phyloP scores from a whole-genome alignment of 2,113 vertebrate species.

The Pygoscelis antarcticus region DNA sequence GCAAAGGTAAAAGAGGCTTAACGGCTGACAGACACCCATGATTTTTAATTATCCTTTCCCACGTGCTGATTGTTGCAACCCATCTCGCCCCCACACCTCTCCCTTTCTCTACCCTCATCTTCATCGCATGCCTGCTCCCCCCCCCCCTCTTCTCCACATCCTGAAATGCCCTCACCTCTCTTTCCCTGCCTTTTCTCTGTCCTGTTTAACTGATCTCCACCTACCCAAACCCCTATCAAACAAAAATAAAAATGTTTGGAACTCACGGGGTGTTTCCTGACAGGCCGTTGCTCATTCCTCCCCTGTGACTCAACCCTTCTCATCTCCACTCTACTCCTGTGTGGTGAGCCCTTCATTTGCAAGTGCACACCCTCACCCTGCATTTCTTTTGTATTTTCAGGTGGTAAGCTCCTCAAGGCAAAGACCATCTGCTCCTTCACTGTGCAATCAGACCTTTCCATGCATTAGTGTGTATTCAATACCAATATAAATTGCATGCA shows the following conservation, averaged over 20 bases:
- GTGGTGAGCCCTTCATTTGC: neutral
- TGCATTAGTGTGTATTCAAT: neutral
- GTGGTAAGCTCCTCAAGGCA: neutral
- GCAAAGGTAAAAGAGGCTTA: slow-evolving; percentile 28
- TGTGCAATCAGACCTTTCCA: neutral
- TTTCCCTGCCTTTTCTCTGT: neutral
- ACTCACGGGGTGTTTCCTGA: slow-evolving; percentile 34
- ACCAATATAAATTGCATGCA: neutral
- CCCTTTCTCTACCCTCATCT: neutral
- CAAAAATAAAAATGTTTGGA: slow-evolving; percentile 52
- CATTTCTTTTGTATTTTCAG: neutral
- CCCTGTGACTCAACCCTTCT: slow-evolving; percentile 2
- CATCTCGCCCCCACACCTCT: neutral
- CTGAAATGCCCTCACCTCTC: neutral
- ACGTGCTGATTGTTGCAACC: neutral
- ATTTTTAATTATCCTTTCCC: slow-evolving; percentile 53
- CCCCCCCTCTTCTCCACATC: neutral
- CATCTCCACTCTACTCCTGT: neutral
- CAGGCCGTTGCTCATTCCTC: slow-evolving; percentile 16
- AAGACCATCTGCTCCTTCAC: neutral
- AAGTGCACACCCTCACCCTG: neutral
- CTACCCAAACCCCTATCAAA: slow-evolving; percentile 36
- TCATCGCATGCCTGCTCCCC: neutral
- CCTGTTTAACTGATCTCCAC: slow-evolving; percentile 10
- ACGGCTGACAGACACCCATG: neutral